Base-by-base conservation (phyloP, 2,797 vertebrate genomes). In the Allobates femoralis region DNA sequence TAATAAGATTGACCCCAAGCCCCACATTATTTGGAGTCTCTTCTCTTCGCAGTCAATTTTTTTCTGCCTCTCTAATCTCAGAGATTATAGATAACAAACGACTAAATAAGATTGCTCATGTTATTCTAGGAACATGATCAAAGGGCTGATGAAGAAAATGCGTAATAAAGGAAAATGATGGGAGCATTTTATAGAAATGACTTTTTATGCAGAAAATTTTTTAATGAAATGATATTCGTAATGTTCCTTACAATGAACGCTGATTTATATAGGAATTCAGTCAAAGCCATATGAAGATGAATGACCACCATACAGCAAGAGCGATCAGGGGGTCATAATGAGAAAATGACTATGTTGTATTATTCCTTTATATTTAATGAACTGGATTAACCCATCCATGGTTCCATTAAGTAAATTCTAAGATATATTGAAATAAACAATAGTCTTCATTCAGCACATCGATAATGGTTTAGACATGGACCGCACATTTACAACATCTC, bases 51-150 rank as follows among this genome's bases (percentile, higher is more conserved):
- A 60, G 32, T 79, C 77, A 79, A 37, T n/a, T 26, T 46, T 41
- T 23, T 79, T 62, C 19, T 78, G 18, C 60, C 14, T n/a, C 32
- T 41, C 32, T 79, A 60, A 79, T 79, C 77, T 56, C 10, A 58
- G 16, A 55, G 51, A 71, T 82, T 82, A 50, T 73, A 55, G 50
- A 82, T 82, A 37, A 12, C 28, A 81, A 53, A 71, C 21, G 21
- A 56, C 21, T 56, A 83, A 69, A 71, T 69, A 50, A 81, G 41
- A 69, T 34, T 55, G 50, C 8, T 82, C 56, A 79, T 62, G 66
- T 55, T 82, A 56, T 73, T 82, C 7, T 56, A 73, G 50, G 51
- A 82, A 12, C 55, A 71, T 34, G 28, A 82, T 82, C 66, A 82
- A 82, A 82, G 66, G 26, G 11, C n/a, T 71, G 15, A 32, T 51